Evolutionary conservation across 2,113 vertebrate genomes (phyloP), one percentile per base, ranked within the genome.

Genomic region (Bostrychus sinensis): DNA sequence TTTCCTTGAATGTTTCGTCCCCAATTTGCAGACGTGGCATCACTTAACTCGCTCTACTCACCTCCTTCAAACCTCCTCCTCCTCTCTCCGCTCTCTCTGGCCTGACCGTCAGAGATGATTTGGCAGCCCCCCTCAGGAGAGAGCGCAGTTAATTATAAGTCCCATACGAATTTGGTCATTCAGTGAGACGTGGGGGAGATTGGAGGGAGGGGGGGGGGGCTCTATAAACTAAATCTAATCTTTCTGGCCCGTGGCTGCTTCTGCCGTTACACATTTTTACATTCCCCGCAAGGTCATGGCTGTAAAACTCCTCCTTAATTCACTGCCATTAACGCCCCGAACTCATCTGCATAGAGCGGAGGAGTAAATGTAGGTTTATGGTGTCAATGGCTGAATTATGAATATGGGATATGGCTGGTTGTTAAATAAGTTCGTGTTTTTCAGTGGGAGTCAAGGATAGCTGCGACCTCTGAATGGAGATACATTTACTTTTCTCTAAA

Each of bases 191-290:
- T 73, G n/a, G n/a, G 68, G 4, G 53, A 56, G 70, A 81, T 64
- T 64, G 45, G 58, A 56, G 45, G 64, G 73, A 67, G 65, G 65
- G 51, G 19, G 12, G 32, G 51, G 71, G 37, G 56, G 80, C 81
- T 81, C 77, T 58, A 78, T 85, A 88, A 90, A 86, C 70, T 72
- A 70, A 67, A 78, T 82, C 72, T 70, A 74, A 83, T 84, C 69
- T 73, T 11, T 42, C 60, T 48, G 71, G 61, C 37, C 51, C 34
- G 57, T 67, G 69, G 66, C 66, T 23, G 57, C 45, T 53, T 70
- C 16, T 32, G 42, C 59, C 64, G 37, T 66, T 59, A 14, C 45
- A 43, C 59, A 56, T n/a, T 61, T 70, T 77, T 66, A 77, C 62
- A 51, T 75, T 71, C 37, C 56, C 71, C 70, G 38, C 70, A 85